These are phyloP conservation scores for Cheilinus undulatus DNA, from an alignment of 2,113 vertebrate genomes.

Conservation along the genomic window DNA sequence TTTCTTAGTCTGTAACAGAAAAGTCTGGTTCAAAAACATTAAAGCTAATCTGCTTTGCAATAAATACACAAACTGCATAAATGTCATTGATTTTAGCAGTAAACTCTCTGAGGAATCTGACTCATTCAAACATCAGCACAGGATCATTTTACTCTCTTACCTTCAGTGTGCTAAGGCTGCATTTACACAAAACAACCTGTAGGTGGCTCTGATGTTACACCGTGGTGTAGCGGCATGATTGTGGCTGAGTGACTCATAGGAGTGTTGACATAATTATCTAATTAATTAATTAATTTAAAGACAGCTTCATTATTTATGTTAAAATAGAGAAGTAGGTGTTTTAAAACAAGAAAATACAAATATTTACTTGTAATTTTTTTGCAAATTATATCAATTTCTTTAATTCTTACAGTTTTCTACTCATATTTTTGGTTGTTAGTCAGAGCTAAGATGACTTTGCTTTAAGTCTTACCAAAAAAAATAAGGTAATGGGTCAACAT, in stretches of 20 bases:
- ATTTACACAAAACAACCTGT: conserved; percentile 34
- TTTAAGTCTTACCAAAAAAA: conserved; percentile 17
- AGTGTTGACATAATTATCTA: background rate
- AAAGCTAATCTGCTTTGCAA: conserved; percentile 67
- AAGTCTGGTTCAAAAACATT: conserved; percentile 36
- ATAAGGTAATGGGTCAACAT: background rate
- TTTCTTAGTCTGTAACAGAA: conserved; percentile 30
- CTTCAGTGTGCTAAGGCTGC: conserved; percentile 10
- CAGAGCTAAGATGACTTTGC: background rate
- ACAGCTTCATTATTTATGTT: background rate
- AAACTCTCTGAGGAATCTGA: conserved; percentile 23
- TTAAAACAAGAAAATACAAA: conserved; percentile 6
- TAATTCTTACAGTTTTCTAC: background rate
- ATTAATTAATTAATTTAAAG: conserved; percentile 2
- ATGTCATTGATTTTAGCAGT: conserved; percentile 1
- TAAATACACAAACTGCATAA: conserved; percentile 51
- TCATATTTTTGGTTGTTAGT: conserved; percentile 6
- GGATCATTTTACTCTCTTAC: conserved; percentile 31
- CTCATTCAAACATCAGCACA: conserved; percentile 46
- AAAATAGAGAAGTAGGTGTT: too few species aligned
- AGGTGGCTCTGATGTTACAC: conserved; percentile 66
- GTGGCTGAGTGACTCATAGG: background rate
- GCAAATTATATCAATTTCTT: background rate
- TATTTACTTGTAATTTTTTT: background rate
- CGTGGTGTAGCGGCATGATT: background rate